Conservation (phyloP, 2,888 invertebrate genomes). For the Drosophila austrosaltans region DNA sequence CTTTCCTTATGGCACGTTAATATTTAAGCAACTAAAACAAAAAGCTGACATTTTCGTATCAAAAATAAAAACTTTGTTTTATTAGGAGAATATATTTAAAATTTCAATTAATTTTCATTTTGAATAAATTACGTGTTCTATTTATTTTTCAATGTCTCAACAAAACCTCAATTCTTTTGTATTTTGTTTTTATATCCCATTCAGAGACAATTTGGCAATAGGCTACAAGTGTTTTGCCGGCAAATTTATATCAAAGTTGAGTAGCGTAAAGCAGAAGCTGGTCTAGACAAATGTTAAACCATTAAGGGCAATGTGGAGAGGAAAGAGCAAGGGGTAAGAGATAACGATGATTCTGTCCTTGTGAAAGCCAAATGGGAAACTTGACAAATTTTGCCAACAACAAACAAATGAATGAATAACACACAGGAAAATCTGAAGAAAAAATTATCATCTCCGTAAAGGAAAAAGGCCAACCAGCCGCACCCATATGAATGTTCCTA, state of each 20-base stretch:
- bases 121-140: no score
- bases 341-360: constrained; percentile 28
- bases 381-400: constrained; percentile 64
- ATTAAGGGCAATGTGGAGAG: constrained; percentile 41
- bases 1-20: constrained; percentile 68
- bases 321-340: constrained; percentile 5
- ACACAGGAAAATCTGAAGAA: constrained; percentile 36
- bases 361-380: constrained; percentile 61
- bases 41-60: constrained; percentile 34
- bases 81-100: no score
- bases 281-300: constrained; percentile 49
- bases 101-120: no score
- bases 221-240: constrained; percentile 68
- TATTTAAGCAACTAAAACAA: constrained; percentile 55
- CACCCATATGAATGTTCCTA: neutral
- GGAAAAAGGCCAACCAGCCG: constrained; percentile 33
- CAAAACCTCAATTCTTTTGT: no score
- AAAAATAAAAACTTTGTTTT: no score
- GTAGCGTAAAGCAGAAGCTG: constrained; percentile 22
- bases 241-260: constrained; percentile 8
- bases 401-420: constrained; percentile 32
- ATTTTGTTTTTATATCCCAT: no score
- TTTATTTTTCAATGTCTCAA: no score
- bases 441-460: neutral
- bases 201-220: constrained; percentile 7